Conservation (phyloP, 2,113 vertebrate species). For the Myotis davidii region DNA sequence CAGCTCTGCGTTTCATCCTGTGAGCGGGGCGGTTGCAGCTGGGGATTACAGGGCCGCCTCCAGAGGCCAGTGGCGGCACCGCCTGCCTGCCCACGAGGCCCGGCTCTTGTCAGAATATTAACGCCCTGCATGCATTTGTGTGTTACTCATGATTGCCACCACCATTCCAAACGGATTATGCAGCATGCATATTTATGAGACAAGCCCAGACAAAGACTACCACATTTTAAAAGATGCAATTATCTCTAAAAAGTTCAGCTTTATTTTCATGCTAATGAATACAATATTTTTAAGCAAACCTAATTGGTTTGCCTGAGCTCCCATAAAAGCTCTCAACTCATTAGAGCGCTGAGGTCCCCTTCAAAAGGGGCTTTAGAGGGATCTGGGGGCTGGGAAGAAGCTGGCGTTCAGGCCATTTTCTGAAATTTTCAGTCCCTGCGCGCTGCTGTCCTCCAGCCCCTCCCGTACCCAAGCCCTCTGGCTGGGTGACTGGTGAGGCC, state of each 20-base stretch:
- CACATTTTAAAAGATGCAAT: slow-evolving; percentile 85
- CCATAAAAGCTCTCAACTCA: slow-evolving; percentile 80
- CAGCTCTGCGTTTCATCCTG: neutral
- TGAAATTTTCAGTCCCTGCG: slow-evolving; percentile 11
- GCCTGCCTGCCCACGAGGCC: slow-evolving; percentile 57
- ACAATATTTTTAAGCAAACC: slow-evolving; percentile 81
- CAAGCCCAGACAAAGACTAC: slow-evolving; percentile 75
- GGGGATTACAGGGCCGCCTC: slow-evolving; percentile 48
- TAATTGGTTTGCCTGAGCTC: slow-evolving; percentile 84
- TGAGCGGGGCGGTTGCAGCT: slow-evolving; percentile 17
- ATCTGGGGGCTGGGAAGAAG: slow-evolving; percentile 50
- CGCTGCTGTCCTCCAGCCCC: neutral
- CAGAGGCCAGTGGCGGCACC: neutral
- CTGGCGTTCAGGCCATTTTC: neutral
- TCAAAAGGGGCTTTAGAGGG: slow-evolving; percentile 84
- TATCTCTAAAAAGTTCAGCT: slow-evolving; percentile 85
- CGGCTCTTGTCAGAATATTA: slow-evolving; percentile 77
- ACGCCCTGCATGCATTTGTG: slow-evolving; percentile 55
- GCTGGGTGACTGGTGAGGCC: neutral
- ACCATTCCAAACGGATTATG: slow-evolving; percentile 71
- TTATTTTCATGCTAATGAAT: slow-evolving; percentile 84
- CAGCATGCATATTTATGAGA: slow-evolving; percentile 85
- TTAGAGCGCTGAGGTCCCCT: slow-evolving; percentile 79
- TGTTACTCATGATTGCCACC: slow-evolving; percentile 69
- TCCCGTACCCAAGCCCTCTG: neutral